phyloP scores from a whole-genome alignment of 2,113 vertebrate species.

The Sigmodon hispidus region DNA sequence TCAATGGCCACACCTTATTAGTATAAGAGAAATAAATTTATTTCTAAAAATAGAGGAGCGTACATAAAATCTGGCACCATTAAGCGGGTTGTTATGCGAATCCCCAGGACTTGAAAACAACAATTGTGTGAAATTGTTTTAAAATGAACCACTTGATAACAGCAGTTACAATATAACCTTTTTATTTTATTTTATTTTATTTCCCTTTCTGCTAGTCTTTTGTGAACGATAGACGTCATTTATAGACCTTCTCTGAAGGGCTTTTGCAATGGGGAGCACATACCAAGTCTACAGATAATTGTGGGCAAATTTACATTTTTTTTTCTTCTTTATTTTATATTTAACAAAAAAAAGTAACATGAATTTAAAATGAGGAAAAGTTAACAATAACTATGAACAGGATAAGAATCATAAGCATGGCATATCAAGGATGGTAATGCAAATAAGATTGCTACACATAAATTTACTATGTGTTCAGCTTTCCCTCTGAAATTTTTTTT shows the following conservation, averaged over 20 bases:
- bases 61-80: constrained; percentile 17
- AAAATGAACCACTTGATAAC: constrained; percentile 22
- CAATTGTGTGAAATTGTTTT: constrained; percentile 22
- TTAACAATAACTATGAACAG: no score
- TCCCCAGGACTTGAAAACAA: constrained; percentile 10
- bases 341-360: no score
- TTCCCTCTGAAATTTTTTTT: no score
- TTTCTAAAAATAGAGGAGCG: constrained; percentile 63
- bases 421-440: no score
- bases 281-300: background rate
- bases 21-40: constrained; percentile 35
- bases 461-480: no score
- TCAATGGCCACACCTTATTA: constrained; percentile 41
- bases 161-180: background rate
- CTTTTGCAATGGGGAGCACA: background rate
- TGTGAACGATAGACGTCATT: background rate
- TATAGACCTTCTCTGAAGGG: background rate
- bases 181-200: no score
- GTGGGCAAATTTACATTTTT: background rate
- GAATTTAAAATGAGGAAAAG: no score
- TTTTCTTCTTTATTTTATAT: no score
- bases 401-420: no score
- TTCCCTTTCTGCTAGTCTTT: background rate
- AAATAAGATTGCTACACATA: no score
- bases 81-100: background rate